Evolutionary conservation across 2,113 vertebrate genomes (phyloP).

Genomic region (Cavia aperea): DNA sequence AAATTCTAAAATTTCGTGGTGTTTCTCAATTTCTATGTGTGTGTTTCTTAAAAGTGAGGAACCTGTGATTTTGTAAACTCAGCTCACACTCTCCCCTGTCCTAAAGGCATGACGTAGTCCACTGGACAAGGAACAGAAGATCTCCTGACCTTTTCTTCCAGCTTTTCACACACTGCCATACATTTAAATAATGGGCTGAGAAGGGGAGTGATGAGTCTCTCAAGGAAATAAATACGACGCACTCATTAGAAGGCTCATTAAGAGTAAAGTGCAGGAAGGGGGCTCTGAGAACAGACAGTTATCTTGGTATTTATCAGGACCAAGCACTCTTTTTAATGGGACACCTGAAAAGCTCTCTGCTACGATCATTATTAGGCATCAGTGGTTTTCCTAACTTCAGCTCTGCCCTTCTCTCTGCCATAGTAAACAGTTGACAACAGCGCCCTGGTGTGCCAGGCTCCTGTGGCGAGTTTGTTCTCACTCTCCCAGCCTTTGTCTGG

Average conservation of each 20-base stretch:
- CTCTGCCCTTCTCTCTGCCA: constrained; percentile 76
- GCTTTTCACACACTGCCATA: constrained; percentile 68
- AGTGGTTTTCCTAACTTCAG: constrained; percentile 76
- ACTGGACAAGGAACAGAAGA: constrained; percentile 63
- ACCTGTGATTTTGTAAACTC: neutral
- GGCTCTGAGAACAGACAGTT: constrained; percentile 79
- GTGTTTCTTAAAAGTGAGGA: neutral
- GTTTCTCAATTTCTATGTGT: neutral
- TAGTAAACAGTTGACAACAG: constrained; percentile 46
- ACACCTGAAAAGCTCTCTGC: constrained; percentile 76
- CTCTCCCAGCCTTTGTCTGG: neutral
- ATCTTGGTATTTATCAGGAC: constrained; percentile 78
- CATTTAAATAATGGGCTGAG: constrained; percentile 78
- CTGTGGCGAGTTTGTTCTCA: neutral
- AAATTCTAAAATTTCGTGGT: neutral
- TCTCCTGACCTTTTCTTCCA: neutral
- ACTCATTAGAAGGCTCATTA: constrained; percentile 83
- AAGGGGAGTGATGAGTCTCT: constrained; percentile 79
- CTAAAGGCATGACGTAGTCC: constrained; percentile 41
- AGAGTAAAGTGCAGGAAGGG: constrained; percentile 80
- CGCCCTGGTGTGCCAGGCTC: constrained; percentile 3
- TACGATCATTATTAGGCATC: constrained; percentile 76
- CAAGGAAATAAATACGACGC: constrained; percentile 79
- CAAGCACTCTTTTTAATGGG: constrained; percentile 79
- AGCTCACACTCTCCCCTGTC: constrained; percentile 21